phyloP scores from a whole-genome alignment of 2,797 vertebrate genomes.

The Tragopan temminckii region DNA sequence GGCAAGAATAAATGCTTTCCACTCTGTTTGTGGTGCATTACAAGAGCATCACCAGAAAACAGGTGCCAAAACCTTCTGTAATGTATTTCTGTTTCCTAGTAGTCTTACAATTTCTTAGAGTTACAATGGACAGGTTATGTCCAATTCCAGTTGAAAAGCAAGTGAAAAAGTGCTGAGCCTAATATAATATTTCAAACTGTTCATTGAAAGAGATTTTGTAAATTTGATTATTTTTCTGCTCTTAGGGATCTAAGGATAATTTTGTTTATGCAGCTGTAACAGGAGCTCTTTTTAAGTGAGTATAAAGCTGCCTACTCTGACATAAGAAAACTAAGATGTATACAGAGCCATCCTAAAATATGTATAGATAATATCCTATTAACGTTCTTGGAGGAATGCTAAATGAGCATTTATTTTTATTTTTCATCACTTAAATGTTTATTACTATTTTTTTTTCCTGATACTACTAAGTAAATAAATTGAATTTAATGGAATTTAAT shows the following conservation, averaged over 20 bases:
- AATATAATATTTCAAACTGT: conserved; percentile 1
- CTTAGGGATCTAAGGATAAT: background rate
- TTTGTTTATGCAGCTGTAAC: background rate
- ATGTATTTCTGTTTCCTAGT: background rate
- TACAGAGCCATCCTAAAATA: background rate
- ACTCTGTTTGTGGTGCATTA: background rate
- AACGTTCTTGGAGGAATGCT: background rate
- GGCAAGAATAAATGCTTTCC: background rate
- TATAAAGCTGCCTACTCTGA: background rate
- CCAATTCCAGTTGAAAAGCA: conserved; percentile 51
- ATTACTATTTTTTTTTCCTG: background rate
- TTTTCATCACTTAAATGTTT: background rate
- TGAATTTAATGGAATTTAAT: background rate
- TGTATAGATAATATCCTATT: background rate
- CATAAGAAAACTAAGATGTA: background rate
- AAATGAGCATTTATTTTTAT: background rate
- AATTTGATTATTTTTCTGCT: background rate
- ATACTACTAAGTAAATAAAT: background rate
- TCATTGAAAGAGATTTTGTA: conserved; percentile 21
- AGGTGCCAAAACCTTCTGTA: background rate
- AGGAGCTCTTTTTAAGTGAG: background rate
- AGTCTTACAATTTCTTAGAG: background rate
- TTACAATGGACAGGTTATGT: conserved; percentile 11
- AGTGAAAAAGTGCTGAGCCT: conserved; percentile 5
- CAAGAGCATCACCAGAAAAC: background rate